A percentile compares a stretch with the other conserved stretches of the same genome.
Conservation (phyloP, 2,113 vertebrate genomes). For the Rousettus leschenaultii region DNA sequence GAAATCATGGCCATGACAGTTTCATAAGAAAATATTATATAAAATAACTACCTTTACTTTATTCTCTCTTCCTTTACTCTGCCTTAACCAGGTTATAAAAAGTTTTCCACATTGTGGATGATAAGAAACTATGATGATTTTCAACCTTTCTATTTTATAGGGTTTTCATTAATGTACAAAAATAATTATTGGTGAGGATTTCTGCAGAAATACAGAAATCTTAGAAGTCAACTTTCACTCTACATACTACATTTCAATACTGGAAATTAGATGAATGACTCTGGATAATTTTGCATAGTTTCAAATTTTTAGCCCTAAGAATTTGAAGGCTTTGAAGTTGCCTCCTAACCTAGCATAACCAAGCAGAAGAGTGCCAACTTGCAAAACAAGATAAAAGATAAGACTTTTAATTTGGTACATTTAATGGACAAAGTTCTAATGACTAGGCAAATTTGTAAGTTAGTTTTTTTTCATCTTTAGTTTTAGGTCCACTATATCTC, state of each 20-base stretch:
- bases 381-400: not conserved
- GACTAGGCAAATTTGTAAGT: not conserved
- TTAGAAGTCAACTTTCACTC: not conserved
- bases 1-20: not conserved
- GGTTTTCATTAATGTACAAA: conserved; percentile 32
- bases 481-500: not conserved
- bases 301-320: not conserved
- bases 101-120: not conserved
- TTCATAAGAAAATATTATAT: not conserved
- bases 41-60: not conserved
- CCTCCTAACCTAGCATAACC: not conserved
- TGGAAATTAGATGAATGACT: not conserved
- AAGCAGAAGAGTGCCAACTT: not conserved
- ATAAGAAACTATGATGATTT: not conserved
- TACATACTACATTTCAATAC: not conserved
- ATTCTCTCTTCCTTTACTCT: not conserved
- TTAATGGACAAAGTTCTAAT: not conserved
- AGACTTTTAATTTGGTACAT: not conserved
- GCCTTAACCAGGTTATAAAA: not conserved
- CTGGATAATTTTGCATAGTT: not conserved
- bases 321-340: not conserved
- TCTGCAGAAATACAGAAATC: not conserved
- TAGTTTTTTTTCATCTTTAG: not conserved
- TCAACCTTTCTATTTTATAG: not conserved
- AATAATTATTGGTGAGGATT: not conserved